Evolutionary conservation across 1,140 invertebrate genomes (phyloP).

Genomic region (Meteorus sp.): DNA sequence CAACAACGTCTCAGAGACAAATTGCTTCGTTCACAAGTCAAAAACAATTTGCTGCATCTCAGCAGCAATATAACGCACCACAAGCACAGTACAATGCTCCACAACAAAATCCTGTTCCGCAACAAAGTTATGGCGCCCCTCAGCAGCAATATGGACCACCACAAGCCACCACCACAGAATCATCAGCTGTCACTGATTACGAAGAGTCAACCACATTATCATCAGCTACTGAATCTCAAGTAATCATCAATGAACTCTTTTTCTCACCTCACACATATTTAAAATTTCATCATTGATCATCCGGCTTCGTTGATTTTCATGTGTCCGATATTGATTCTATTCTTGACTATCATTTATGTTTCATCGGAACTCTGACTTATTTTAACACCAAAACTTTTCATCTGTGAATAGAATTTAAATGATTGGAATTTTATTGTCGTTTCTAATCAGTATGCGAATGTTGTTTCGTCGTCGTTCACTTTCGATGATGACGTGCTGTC

Average conservation of each 20-base stretch:
- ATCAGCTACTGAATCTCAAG: conserved; percentile 26
- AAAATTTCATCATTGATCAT: too few species aligned
- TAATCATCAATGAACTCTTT: background rate
- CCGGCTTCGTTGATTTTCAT: too few species aligned
- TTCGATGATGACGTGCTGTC: conserved; percentile 45
- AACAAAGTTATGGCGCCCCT: conserved; percentile 23
- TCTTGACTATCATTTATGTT: too few species aligned
- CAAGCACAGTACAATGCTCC: too few species aligned
- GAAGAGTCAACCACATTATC: conserved; percentile 45
- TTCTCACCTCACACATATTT: background rate
- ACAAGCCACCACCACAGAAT: conserved; percentile 40
- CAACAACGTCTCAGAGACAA: conserved; percentile 26
- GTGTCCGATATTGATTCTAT: too few species aligned
- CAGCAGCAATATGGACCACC: conserved; percentile 24
- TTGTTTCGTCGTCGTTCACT: conserved; percentile 41
- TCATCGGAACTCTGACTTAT: too few species aligned
- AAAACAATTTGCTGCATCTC: conserved; percentile 13
- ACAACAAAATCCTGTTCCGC: too few species aligned
- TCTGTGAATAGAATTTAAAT: conserved; percentile 17
- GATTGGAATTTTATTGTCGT: conserved; percentile 25
- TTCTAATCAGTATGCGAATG: conserved; percentile 51
- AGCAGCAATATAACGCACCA: conserved; percentile 29
- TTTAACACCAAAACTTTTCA: too few species aligned
- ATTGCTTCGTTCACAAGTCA: conserved; percentile 30
- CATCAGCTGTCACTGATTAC: conserved; percentile 34